phyloP scores from a whole-genome alignment of 2,888 invertebrate genomes.

The Yponomeuta evonymella region DNA sequence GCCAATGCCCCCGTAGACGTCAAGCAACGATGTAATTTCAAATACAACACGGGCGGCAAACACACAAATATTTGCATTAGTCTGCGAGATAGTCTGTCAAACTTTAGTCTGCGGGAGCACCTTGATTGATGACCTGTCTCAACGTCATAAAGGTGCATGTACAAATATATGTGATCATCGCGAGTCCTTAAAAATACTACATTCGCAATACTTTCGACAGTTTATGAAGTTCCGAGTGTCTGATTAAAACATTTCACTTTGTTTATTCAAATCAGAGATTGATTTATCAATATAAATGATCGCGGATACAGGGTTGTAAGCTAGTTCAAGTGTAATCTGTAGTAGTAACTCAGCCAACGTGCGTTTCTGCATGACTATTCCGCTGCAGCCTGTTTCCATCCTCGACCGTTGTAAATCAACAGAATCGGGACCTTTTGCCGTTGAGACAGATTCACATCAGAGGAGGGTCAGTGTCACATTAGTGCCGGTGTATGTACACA shows the following conservation, averaged over 20 bases:
- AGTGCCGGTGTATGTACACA: conserved; percentile 61
- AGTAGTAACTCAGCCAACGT: no score
- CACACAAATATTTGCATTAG: conserved; percentile 5
- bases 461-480: conserved; percentile 1
- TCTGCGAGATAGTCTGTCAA: neutral
- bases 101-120: conserved; percentile 49
- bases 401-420: neutral
- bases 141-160: conserved; percentile 20
- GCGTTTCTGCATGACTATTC: no score
- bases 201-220: no score
- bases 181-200: no score
- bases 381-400: neutral
- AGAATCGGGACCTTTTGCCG: neutral
- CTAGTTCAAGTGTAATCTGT: no score
- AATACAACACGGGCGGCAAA: conserved; percentile 5
- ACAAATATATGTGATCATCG: no score
- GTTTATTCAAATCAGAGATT: no score
- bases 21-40: neutral
- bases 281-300: no score
- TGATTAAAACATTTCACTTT: no score
- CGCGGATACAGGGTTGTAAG: no score
- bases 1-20: neutral
- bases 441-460: neutral
- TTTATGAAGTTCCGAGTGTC: no score
- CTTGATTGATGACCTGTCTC: conserved; percentile 47